Evolutionary conservation across 1,140 invertebrate genomes (phyloP), one percentile per base, ranked within the genome.

Genomic region (Aphaenogaster ashmeadi): DNA sequence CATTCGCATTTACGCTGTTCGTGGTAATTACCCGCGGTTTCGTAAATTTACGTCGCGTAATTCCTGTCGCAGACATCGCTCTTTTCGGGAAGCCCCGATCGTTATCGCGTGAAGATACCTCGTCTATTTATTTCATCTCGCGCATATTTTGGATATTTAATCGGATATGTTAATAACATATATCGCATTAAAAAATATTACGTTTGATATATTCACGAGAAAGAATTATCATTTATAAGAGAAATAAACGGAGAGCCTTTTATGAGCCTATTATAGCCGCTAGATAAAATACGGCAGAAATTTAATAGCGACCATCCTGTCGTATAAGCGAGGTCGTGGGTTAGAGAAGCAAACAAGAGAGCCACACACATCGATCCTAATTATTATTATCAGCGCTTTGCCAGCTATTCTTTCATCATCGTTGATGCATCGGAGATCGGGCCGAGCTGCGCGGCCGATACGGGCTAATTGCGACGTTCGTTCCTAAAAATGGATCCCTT

Each of bases 321-420:
- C 44, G 27, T 69, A 52, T 50, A 60, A 77, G 21, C 72, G 88
- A 81, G 84, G 81, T 86, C 84, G 80, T 38, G 86, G 88, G 88
- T 88, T 91, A 90, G 18, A 91, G 88, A 91, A 88, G 84, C 90
- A 91, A 91, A 91, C 88, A 87, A 86, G 64, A 86, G 64, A 74
- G 44, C 69, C 71, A 79, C 88, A 71, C 91, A 67, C 90, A 86
- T 87, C 81, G 90, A 86, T 88, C 86, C 89, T 84, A 91, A 91
- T 91, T 88, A 91, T 89, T 85, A 79, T 77, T 91, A 91, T 91
- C 89, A 83, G 69, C 69, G 81, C 52, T 90, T 52, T 60, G 60
- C 81, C 85, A 81, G 86, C 69, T 47, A 85, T 88, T 90, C 87
- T 88, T 90, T 88, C 77, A 90, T 91, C 87, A 90, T 41, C 47